Percentiles rank a stretch among this genome's conserved stretches.
Conservation (phyloP, 53 echinoderm and acorn worm genomes). For the Actinopyga echinites region DNA sequence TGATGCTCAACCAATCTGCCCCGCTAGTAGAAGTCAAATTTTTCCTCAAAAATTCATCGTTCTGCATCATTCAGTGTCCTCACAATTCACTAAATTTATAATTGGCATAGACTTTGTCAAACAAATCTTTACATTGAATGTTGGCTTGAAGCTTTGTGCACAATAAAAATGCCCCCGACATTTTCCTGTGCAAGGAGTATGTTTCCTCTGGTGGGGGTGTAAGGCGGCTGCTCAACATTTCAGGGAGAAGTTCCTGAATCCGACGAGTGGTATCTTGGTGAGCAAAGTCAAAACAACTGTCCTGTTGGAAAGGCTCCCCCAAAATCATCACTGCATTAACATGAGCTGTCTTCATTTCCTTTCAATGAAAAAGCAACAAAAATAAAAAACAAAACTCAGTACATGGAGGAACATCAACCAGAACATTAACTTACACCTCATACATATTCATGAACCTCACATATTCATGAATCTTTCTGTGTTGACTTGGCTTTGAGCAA, state of each 20-base stretch:
- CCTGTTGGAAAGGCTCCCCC: constrained; percentile 71
- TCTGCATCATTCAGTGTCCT: too few species aligned
- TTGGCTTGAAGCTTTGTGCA: constrained; percentile 88
- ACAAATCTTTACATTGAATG: constrained; percentile 85
- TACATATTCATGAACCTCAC: background rate
- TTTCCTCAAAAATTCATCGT: too few species aligned
- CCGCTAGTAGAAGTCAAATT: too few species aligned
- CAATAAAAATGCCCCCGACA: constrained; percentile 90
- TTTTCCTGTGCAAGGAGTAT: constrained; percentile 93
- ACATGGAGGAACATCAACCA: background rate
- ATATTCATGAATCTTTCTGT: too few species aligned
- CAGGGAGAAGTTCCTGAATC: constrained; percentile 78
- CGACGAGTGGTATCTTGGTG: constrained; percentile 86
- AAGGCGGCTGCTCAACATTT: constrained; percentile 79
- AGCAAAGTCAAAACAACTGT: constrained; percentile 75
- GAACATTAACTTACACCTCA: background rate
- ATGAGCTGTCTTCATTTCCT: constrained; percentile 94
- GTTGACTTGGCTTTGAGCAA: too few species aligned
- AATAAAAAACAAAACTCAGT: background rate
- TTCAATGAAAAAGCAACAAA: background rate
- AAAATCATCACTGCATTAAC: constrained; percentile 97
- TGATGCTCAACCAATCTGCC: too few species aligned
- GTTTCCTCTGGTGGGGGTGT: constrained; percentile 95
- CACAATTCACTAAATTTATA: constrained; percentile 29
- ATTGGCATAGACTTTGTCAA: constrained; percentile 70